Evolutionary conservation across 2,888 invertebrate species (phyloP).

Genomic region (Amiota communis): DNA sequence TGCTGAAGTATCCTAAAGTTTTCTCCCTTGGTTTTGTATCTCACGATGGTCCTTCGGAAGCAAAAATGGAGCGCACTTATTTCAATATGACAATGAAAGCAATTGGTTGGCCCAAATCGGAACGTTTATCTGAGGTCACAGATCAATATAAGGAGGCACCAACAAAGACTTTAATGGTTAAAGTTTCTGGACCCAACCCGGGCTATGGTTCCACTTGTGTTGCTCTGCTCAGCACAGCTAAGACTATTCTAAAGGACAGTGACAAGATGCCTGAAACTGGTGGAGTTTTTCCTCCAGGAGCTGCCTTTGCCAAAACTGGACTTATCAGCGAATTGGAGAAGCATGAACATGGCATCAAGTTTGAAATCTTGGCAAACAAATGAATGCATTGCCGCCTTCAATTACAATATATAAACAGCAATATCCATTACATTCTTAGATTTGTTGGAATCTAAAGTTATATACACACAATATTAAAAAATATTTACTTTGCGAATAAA

Average conservation of each 20-base stretch:
- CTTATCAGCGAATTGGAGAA: slow-evolving; percentile 83
- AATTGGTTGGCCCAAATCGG: slow-evolving; percentile 82
- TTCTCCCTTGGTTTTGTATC: slow-evolving; percentile 83
- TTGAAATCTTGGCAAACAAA: slow-evolving; percentile 76
- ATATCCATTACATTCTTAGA: too few species aligned
- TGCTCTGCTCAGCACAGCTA: slow-evolving; percentile 81
- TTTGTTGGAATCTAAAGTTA: background rate
- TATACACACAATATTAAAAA: background rate
- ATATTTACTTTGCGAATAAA: background rate
- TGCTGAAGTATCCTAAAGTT: slow-evolving; percentile 80
- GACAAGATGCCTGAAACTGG: slow-evolving; percentile 87
- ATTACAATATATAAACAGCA: too few species aligned
- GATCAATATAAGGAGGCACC: slow-evolving; percentile 75
- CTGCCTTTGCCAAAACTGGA: slow-evolving; percentile 87
- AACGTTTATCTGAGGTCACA: slow-evolving; percentile 76
- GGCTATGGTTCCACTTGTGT: slow-evolving; percentile 89
- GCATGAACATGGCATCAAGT: slow-evolving; percentile 79
- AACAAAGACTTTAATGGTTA: slow-evolving; percentile 78
- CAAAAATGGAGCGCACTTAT: slow-evolving; percentile 76
- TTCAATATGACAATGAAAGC: slow-evolving; percentile 84
- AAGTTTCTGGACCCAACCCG: slow-evolving; percentile 75
- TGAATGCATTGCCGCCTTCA: slow-evolving; percentile 31
- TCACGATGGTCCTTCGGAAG: slow-evolving; percentile 79
- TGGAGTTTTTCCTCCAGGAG: slow-evolving; percentile 90
- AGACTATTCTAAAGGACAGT: slow-evolving; percentile 83